These are phyloP conservation scores for Periplaneta americana DNA, from an alignment of 1,140 invertebrate genomes.

Conservation along the genomic window DNA sequence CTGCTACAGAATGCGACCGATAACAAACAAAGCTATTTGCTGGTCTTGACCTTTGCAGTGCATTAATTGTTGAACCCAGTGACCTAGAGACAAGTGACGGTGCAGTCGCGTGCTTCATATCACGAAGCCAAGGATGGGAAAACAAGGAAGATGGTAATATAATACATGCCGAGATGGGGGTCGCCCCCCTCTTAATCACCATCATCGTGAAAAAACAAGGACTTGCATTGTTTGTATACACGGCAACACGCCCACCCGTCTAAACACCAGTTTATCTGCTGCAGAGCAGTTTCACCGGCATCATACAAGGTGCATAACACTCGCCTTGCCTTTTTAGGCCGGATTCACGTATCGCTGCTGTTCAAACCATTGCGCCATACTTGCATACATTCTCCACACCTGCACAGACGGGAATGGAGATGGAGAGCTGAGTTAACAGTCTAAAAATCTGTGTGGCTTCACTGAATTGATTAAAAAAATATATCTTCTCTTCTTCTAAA, in stretches of 20 bases:
- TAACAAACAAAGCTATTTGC: neutral
- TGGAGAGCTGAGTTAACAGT: too few relatives aligned
- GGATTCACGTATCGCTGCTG: too few relatives aligned
- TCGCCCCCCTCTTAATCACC: neutral
- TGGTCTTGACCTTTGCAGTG: neutral
- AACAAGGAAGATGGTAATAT: neutral
- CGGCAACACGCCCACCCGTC: neutral
- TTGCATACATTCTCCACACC: too few relatives aligned
- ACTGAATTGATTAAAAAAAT: too few relatives aligned
- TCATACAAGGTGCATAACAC: neutral
- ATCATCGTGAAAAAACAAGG: neutral
- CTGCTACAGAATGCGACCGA: neutral
- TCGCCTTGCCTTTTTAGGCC: neutral
- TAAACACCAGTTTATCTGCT: neutral
- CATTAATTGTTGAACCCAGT: neutral
- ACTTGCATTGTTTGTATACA: neutral
- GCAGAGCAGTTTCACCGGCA: neutral
- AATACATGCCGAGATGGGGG: neutral
- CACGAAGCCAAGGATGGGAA: neutral
- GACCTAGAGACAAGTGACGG: neutral
- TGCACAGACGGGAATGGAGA: too few relatives aligned
- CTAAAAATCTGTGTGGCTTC: too few relatives aligned
- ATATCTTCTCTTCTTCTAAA: too few relatives aligned
- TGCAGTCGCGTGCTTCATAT: neutral
- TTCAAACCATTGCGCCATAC: too few relatives aligned